Base-by-base conservation (phyloP, 1,140 invertebrate species). In the Pantala flavescens region DNA sequence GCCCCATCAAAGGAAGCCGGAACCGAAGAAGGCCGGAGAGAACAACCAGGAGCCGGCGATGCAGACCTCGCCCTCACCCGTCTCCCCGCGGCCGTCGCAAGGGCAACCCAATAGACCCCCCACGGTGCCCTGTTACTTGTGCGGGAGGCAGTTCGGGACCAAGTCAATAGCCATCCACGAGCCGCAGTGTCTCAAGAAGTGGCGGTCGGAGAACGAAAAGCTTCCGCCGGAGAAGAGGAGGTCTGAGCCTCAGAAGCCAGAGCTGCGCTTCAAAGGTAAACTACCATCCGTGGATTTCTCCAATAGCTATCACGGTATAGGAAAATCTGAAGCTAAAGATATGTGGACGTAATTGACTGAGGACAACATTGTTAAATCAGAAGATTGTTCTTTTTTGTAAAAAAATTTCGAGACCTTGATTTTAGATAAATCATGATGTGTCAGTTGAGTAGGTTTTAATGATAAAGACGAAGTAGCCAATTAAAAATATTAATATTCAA, bases 171-270 rank as follows among this genome's bases (percentile, higher is more conserved):
- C 82, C 21, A 92, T 93, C 74, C 92, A 93, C 82, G 90, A 92
- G 79, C 90, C 90, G 0, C 89, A 93, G 77, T 93, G 92, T 79
- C 78, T 93, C 36, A 87, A 89, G 79, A 92, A 91, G 80, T 92
- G 91, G 90, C 84, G 88, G 36, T 79, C 82, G 70, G 89, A 91
- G 79, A 91, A 92, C 78, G 82, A 86, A 10, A 87, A 88, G 79
- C 80, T 91, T 71, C 88, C 90, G 10, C 82, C 84, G 55, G 80
- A 84, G 74, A 84, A 87, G 74, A 82, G 88, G 63, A 80, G 88
- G 76, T 84, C 86, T 0, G 83, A 86, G 71, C 90, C 90, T 0
- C 78, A 84, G 72, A 90, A 88, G 80, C 90, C 90, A 3, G 87
- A 90, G 55, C 81, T 86, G 71, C 81, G 87, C 76, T 83, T 85